Evolutionary conservation across 2,113 vertebrate species (phyloP), one percentile per base, ranked within the genome.

Genomic region (Oncorhynchus masou): DNA sequence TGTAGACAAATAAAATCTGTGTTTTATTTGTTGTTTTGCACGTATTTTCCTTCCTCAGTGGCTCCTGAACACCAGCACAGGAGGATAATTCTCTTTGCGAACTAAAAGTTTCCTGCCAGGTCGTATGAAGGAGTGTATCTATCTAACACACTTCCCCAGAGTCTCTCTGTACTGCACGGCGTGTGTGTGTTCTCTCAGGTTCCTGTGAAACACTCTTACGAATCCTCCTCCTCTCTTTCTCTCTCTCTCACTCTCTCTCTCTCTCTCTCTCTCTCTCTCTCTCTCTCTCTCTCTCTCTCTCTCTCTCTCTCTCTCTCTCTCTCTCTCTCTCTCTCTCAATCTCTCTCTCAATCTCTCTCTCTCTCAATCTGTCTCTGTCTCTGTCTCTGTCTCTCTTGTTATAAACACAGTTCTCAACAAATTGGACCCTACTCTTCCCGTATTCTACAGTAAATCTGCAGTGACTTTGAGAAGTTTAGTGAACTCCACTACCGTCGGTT

Each of bases 381-480:
- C 34, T 2, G 7, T 8, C 34, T 9, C 34, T 9, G 7, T 39
- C 34, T 45, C 65, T 81, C 70, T 81, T 72, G 74, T 81, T 76
- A 78, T 62, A 79, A 16, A 4, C 75, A 60, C 68, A 67, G 80
- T 83, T 77, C 75, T 45, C 9, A 45, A 45, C 9, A 9, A 45
- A 45, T 45, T 45, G 39, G 39, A 45, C 39, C 39, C 39, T 51
- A 51, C 49, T 51, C 49, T 12, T 51, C 15, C 49, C 54, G 73
- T 79, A 75, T 84, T 85, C 76, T 66, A 65, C 79, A 49, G 59
- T 81, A 74, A 83, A 69, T 84, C 77, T 70, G 64, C 74, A 66
- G 68, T 75, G 68, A 86, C 79, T 83, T 81, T 79, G 73, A 76
- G 62, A 77, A 81, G 76, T 78, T 83, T 65, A 68, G 49, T 29